A percentile compares a stretch with the other conserved stretches of the same genome.
phyloP scores from a whole-genome alignment of 2,797 vertebrate species.

The Sebastes melanostomus region DNA sequence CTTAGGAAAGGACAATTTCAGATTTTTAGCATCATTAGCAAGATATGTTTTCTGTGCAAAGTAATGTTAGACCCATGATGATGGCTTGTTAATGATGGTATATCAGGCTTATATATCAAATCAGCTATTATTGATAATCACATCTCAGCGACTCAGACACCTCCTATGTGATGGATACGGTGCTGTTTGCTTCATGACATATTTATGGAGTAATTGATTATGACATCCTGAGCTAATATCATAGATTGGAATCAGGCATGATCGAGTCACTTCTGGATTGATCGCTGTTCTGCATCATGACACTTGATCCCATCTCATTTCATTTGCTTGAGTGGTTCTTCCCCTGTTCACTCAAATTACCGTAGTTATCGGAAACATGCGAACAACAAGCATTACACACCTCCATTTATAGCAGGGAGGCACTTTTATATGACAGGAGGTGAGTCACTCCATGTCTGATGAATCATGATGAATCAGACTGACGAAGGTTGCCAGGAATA shows the following conservation, averaged over 20 bases:
- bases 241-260: not conserved
- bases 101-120: not conserved
- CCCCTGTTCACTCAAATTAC: not conserved
- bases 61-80: not conserved
- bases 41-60: not conserved
- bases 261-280: not conserved
- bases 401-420: not conserved
- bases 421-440: not conserved
- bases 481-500: not conserved
- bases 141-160: not conserved
- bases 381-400: not conserved
- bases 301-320: not conserved
- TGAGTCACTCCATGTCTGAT: not conserved
- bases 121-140: constrained; percentile 9
- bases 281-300: not conserved
- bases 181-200: not conserved
- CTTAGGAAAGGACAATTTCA: not conserved
- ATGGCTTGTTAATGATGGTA: not conserved
- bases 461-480: not conserved
- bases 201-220: constrained; percentile 7
- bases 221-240: constrained; percentile 3
- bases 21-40: not conserved
- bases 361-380: not conserved
- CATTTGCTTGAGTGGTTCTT: not conserved
- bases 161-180: not conserved